Conservation (phyloP, 1,140 invertebrate genomes). For the Aphaenogaster ashmeadi region DNA sequence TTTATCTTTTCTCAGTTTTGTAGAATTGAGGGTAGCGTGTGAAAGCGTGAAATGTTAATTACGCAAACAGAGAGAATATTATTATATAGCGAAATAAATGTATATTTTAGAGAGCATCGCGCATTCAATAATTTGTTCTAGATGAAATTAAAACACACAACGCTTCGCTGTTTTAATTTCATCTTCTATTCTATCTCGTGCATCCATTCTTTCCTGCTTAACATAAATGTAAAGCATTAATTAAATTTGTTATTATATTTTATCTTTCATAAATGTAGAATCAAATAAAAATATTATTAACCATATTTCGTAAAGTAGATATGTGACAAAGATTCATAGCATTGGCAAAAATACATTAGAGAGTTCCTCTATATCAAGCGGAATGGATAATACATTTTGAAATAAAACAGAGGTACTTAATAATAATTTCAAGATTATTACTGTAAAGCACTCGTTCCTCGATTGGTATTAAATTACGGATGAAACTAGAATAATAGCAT, state of each 20-base stretch:
- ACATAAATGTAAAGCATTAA: background rate
- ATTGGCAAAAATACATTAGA: background rate
- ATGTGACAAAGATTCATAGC: background rate
- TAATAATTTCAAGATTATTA: slow-evolving; percentile 42
- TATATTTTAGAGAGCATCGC: background rate
- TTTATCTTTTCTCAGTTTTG: background rate
- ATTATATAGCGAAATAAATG: background rate
- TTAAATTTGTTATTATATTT: background rate
- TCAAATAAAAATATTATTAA: background rate
- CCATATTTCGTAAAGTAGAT: background rate
- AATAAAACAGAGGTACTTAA: slow-evolving; percentile 36
- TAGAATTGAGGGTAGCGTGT: background rate
- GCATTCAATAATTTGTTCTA: background rate
- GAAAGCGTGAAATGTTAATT: slow-evolving; percentile 17
- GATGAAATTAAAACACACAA: background rate
- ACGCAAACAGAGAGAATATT: slow-evolving; percentile 1
- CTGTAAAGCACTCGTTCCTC: slow-evolving; percentile 12
- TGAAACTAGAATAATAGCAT: slow-evolving; percentile 58
- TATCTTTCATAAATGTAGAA: background rate
- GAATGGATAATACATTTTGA: slow-evolving; percentile 2
- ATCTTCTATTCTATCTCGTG: background rate
- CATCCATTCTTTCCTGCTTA: background rate
- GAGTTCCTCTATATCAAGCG: background rate
- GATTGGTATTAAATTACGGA: slow-evolving; percentile 44
- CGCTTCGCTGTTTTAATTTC: background rate